These are phyloP conservation scores for Spilogale gracilis DNA, from an alignment of 2,113 vertebrate species.

Conservation along the genomic window DNA sequence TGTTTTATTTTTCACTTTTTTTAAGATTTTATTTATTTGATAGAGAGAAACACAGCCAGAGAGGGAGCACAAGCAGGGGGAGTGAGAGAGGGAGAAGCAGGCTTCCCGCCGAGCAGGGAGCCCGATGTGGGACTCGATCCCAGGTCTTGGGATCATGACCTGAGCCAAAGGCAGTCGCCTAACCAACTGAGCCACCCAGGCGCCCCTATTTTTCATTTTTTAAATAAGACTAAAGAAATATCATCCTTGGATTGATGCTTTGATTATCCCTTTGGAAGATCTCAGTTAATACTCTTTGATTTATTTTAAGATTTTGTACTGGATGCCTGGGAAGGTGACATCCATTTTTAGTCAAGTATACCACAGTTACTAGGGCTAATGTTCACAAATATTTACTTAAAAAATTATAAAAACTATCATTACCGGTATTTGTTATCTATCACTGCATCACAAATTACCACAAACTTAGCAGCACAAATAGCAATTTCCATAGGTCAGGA, in stretches of 20 bases:
- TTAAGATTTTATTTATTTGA: too few species aligned
- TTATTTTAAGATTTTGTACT: background rate
- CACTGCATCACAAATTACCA: background rate
- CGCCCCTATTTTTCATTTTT: background rate
- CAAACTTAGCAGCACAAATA: background rate
- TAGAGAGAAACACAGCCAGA: too few species aligned
- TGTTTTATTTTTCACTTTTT: too few species aligned
- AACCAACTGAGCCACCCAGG: too few species aligned
- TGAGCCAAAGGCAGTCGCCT: too few species aligned
- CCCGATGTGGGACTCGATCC: too few species aligned
- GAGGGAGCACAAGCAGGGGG: too few species aligned
- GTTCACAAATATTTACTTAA: constrained; percentile 13
- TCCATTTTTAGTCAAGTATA: background rate
- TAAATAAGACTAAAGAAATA: background rate
- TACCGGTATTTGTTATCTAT: background rate
- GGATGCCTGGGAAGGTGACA: background rate
- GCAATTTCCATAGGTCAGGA: background rate
- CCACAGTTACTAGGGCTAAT: background rate
- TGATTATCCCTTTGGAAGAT: background rate
- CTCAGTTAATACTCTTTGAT: background rate
- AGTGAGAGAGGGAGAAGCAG: too few species aligned
- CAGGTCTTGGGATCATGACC: too few species aligned
- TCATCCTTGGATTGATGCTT: background rate
- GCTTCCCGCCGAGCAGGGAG: too few species aligned
- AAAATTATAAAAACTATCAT: background rate